phyloP scores from a whole-genome alignment of 1,140 invertebrate genomes.

The Bombus sylvicola region DNA sequence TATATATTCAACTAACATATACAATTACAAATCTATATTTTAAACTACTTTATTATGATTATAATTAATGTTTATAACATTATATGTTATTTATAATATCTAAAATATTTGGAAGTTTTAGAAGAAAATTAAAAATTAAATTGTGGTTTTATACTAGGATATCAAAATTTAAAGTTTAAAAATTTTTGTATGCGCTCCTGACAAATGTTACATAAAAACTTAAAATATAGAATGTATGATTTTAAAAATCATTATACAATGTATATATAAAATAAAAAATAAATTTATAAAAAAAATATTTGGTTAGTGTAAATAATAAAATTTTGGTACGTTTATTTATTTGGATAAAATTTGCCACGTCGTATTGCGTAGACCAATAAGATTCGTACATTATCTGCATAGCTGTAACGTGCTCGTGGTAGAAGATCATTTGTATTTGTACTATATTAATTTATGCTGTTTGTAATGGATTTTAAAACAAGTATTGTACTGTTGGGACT shows the following conservation, averaged over 20 bases:
- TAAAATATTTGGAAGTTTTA: neutral
- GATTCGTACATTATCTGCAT: neutral
- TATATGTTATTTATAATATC: neutral
- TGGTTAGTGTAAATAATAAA: neutral
- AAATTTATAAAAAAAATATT: neutral
- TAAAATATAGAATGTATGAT: neutral
- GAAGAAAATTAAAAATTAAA: neutral
- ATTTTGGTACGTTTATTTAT: neutral
- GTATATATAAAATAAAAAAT: neutral
- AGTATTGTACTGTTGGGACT: slow-evolving; percentile 65
- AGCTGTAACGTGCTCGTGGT: slow-evolving; percentile 9
- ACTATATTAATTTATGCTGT: slow-evolving; percentile 2
- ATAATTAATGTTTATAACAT: too few relatives aligned
- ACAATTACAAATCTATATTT: too few relatives aligned
- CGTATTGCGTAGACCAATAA: slow-evolving; percentile 58
- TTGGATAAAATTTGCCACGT: slow-evolving; percentile 53
- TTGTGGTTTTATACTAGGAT: neutral
- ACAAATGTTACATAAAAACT: neutral
- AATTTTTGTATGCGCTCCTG: neutral
- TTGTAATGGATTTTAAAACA: slow-evolving; percentile 71
- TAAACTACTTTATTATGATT: too few relatives aligned
- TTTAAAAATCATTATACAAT: neutral
- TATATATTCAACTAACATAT: too few relatives aligned
- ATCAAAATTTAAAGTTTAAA: neutral
- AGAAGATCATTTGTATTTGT: neutral